phyloP scores from a whole-genome alignment of 2,888 invertebrate species.

The Tridacna crocea region DNA sequence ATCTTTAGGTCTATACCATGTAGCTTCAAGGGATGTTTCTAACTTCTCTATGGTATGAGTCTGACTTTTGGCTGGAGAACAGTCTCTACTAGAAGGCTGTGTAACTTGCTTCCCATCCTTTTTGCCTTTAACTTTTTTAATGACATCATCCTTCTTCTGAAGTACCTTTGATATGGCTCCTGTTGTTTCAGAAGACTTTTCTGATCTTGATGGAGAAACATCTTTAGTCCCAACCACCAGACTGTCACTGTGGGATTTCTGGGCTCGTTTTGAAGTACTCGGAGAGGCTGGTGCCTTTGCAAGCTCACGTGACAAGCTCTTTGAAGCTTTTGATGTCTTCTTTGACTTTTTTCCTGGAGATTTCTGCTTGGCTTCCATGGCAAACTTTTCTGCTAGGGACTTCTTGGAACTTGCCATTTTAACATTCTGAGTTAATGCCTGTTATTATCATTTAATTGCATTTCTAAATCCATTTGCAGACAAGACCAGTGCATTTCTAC shows the following conservation, averaged over 20 bases:
- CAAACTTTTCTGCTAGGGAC: constrained; percentile 69
- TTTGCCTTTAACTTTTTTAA: constrained; percentile 9
- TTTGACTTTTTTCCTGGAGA: constrained; percentile 59
- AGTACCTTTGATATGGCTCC: constrained; percentile 16
- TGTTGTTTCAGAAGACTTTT: neutral
- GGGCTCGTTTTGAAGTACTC: constrained; percentile 42
- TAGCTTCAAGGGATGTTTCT: constrained; percentile 46
- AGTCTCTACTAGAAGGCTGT: constrained; percentile 17
- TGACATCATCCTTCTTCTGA: constrained; percentile 24
- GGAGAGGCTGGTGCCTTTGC: constrained; percentile 35
- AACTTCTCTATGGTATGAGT: constrained; percentile 50
- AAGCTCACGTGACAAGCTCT: constrained; percentile 51
- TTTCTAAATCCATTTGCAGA: too few relatives aligned
- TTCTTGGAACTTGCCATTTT: constrained; percentile 65
- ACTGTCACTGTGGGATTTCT: constrained; percentile 54
- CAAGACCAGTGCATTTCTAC: too few relatives aligned
- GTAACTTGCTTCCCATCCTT: constrained; percentile 11
- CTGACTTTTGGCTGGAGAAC: constrained; percentile 19
- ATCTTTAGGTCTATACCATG: constrained; percentile 52
- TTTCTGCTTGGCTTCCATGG: constrained; percentile 66
- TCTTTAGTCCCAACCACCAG: constrained; percentile 25
- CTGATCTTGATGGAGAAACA: constrained; percentile 1
- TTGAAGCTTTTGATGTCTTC: constrained; percentile 48
- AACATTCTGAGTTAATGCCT: neutral
- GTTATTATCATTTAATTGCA: too few relatives aligned